A percentile compares a stretch with the other conserved stretches of the same genome.
Conservation (phyloP, 2,797 vertebrate genomes). For the Alectoris magna region DNA sequence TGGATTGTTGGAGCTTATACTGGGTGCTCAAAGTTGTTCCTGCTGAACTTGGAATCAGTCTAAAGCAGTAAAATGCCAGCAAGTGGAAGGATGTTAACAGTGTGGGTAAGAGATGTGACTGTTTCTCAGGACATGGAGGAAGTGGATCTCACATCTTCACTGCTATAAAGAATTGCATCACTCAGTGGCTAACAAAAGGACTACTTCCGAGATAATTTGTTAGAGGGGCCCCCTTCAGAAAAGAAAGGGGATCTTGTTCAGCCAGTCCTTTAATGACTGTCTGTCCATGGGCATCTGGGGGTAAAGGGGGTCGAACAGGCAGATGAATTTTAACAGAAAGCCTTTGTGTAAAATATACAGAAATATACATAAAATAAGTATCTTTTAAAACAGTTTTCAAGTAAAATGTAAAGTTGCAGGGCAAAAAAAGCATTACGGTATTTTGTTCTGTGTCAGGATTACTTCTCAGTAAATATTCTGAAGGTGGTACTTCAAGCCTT, state of each 20-base stretch:
- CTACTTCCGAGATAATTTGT: slow-evolving; percentile 1
- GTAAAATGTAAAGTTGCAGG: background rate
- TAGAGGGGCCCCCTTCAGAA: slow-evolving; percentile 11
- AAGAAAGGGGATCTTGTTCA: slow-evolving; percentile 64
- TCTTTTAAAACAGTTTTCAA: background rate
- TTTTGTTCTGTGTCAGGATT: background rate
- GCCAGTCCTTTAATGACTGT: slow-evolving; percentile 52
- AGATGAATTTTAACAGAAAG: slow-evolving; percentile 48
- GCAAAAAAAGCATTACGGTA: background rate
- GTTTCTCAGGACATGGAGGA: background rate
- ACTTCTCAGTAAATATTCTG: background rate
- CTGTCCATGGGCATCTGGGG: slow-evolving; percentile 1
- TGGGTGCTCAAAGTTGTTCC: background rate
- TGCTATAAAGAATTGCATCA: background rate
- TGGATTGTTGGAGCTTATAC: background rate
- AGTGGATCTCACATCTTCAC: background rate
- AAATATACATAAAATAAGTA: background rate
- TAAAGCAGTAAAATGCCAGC: background rate
- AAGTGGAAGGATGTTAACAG: background rate
- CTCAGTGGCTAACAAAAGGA: background rate
- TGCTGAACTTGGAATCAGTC: background rate
- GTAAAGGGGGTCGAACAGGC: background rate
- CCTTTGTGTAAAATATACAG: slow-evolving; percentile 34
- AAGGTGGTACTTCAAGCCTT: background rate
- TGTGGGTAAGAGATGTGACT: background rate